Conservation (phyloP, 2,113 vertebrate species). For the Lagenorhynchus albirostris region DNA sequence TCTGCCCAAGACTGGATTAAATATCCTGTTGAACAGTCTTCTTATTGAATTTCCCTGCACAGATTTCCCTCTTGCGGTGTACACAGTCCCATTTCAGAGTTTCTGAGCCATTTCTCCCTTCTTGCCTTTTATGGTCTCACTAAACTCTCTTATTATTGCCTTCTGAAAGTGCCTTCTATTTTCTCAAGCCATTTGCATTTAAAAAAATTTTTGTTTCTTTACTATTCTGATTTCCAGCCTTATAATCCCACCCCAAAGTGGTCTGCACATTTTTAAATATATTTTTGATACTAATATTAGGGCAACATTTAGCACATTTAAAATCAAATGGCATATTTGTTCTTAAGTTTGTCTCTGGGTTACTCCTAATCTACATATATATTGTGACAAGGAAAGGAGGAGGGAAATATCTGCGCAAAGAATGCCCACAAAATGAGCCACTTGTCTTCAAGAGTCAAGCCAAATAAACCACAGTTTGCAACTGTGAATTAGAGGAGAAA, state of each 20-base stretch:
- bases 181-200: not conserved
- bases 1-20: not conserved
- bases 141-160: not conserved
- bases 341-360: not conserved
- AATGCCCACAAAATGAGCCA: not conserved
- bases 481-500: not conserved
- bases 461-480: not conserved
- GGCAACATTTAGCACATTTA: not conserved
- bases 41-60: not conserved
- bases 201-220: not conserved
- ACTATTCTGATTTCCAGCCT: not conserved
- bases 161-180: not conserved
- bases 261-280: not conserved
- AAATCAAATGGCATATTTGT: not conserved
- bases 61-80: not conserved
- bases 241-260: not conserved
- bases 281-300: not conserved
- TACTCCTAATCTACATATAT: not conserved
- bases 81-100: not conserved
- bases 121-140: not conserved
- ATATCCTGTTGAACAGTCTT: not conserved
- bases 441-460: not conserved
- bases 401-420: not conserved
- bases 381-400: not conserved
- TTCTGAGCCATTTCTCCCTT: not conserved